phyloP scores from a whole-genome alignment of 92 coral and sea anemone genomes.

The Anthopleura xanthogrammica region DNA sequence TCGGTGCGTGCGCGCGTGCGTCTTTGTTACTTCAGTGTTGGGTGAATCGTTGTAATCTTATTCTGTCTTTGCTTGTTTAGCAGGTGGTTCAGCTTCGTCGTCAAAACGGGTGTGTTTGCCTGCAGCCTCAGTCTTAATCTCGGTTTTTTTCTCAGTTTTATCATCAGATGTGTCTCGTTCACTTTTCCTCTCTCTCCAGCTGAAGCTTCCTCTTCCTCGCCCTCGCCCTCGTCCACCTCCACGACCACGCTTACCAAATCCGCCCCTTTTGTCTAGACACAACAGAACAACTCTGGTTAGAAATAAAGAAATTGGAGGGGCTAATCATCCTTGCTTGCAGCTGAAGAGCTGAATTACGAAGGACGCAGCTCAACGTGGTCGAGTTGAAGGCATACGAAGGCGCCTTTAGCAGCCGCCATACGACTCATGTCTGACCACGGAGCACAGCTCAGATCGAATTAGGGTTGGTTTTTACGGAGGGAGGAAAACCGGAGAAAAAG shows the following conservation, averaged over 20 bases:
- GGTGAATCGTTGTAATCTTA: neutral
- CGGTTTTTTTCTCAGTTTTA: constrained; percentile 25
- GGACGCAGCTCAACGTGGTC: no score
- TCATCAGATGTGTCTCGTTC: constrained; percentile 23
- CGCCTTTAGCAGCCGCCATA: no score
- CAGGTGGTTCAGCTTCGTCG: constrained; percentile 41
- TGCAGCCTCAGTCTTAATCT: constrained; percentile 19
- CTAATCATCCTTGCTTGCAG: no score
- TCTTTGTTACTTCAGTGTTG: neutral
- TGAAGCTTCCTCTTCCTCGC: constrained; percentile 8
- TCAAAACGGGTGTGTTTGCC: constrained; percentile 49
- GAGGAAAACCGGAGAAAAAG: no score
- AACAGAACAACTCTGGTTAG: neutral
- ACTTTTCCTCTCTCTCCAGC: constrained; percentile 19
- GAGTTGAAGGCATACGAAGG: no score
- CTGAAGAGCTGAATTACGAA: no score
- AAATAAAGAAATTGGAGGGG: no score
- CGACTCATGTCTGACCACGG: no score
- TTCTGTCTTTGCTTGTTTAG: constrained; percentile 60
- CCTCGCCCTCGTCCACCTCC: constrained; percentile 35
- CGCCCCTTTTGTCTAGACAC: constrained; percentile 7
- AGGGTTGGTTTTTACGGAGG: no score
- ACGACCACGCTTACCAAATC: constrained; percentile 13
- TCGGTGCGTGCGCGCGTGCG: neutral
- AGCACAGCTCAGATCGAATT: no score